Evolutionary conservation across 2,888 invertebrate genomes (phyloP).

Genomic region (Enchytraeus crypticus): DNA sequence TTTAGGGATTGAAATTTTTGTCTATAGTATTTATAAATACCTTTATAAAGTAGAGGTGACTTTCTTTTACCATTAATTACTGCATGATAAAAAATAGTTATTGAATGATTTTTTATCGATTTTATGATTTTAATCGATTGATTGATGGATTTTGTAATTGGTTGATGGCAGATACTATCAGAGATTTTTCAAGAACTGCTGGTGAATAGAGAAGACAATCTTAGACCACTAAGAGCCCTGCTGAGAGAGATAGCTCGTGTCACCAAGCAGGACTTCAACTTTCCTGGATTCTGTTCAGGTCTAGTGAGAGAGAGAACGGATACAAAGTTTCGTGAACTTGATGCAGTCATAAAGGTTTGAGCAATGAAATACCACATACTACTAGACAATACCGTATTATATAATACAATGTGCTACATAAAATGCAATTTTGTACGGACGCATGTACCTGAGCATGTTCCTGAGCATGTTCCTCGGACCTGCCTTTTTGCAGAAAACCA

Average conservation of each 20-base stretch:
- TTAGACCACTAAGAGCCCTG: slow-evolving; percentile 73
- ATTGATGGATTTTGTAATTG: no score
- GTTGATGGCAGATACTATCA: slow-evolving; percentile 48
- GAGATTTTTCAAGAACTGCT: slow-evolving; percentile 65
- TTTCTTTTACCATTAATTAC: no score
- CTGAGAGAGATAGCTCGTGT: slow-evolving; percentile 80
- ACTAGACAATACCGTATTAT: no score
- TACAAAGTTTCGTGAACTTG: slow-evolving; percentile 43
- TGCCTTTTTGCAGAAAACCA: neutral
- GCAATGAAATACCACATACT: no score
- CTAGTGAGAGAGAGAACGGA: slow-evolving; percentile 56
- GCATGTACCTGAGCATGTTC: no score
- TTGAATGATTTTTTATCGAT: neutral
- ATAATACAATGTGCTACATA: no score
- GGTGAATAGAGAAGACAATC: slow-evolving; percentile 69
- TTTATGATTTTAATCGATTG: neutral
- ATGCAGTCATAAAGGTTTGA: slow-evolving; percentile 40
- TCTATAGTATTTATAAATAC: no score
- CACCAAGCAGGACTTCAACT: slow-evolving; percentile 69
- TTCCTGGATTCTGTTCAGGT: slow-evolving; percentile 69
- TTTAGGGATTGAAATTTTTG: no score
- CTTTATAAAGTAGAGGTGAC: no score
- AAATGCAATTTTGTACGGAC: no score
- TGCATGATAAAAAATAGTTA: neutral
- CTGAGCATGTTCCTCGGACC: no score